Percentiles rank a stretch among this genome's conserved stretches.
phyloP scores from a whole-genome alignment of 1,140 invertebrate species.

The Tribolium castaneum region DNA sequence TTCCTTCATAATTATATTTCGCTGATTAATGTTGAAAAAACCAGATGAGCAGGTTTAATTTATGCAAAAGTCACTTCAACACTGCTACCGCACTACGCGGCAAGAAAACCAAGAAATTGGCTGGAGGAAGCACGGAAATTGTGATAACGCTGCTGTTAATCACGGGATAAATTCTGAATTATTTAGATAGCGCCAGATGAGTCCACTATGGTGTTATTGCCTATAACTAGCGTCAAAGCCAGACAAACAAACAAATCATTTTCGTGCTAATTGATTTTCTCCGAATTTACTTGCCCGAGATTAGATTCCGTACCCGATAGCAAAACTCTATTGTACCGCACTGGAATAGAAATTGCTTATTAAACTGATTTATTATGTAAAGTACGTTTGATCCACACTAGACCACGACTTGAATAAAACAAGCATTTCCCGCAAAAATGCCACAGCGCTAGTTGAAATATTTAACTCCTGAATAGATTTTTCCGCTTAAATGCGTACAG shows the following conservation, averaged over 20 bases:
- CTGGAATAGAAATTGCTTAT: conserved; percentile 17
- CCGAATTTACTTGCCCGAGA: conserved; percentile 1
- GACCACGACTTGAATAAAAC: not conserved
- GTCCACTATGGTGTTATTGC: conserved; percentile 4
- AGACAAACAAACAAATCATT: conserved; percentile 30
- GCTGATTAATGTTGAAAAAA: conserved; percentile 32
- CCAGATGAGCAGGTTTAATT: conserved; percentile 41
- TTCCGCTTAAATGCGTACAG: too few species aligned
- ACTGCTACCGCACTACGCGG: conserved; percentile 37
- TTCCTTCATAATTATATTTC: conserved; percentile 30
- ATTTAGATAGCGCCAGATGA: conserved; percentile 8
- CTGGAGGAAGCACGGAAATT: not conserved
- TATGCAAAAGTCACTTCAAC: conserved; percentile 42
- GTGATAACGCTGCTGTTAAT: not conserved
- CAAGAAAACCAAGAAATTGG: conserved; percentile 10
- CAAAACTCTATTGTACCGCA: not conserved
- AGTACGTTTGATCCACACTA: not conserved
- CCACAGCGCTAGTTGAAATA: not conserved
- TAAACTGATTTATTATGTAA: conserved; percentile 25
- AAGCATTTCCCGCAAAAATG: not conserved
- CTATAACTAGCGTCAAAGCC: not conserved
- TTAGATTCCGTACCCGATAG: conserved; percentile 5
- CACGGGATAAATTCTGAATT: not conserved
- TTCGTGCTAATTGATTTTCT: conserved; percentile 16
- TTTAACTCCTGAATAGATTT: not conserved